phyloP scores from a whole-genome alignment of 2,797 vertebrate species.

The Tapera naevia region DNA sequence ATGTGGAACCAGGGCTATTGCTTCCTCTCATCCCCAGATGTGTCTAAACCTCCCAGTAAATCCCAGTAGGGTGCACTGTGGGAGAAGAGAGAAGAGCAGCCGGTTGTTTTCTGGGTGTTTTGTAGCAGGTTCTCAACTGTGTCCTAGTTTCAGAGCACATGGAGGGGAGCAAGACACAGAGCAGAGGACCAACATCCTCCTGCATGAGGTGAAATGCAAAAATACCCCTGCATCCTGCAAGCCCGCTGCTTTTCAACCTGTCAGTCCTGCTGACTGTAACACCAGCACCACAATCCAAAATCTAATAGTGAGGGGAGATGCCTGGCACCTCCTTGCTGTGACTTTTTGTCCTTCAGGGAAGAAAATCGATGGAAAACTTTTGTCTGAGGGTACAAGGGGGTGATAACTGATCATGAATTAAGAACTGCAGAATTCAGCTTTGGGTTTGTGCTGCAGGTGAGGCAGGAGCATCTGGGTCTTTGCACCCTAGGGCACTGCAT shows the following conservation, averaged over 20 bases:
- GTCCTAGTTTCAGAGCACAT: background rate
- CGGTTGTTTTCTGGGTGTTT: background rate
- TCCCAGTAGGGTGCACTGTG: background rate
- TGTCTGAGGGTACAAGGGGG: background rate
- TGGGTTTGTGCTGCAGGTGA: background rate
- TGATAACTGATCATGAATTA: too few relatives aligned
- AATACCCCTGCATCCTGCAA: background rate
- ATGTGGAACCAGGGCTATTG: background rate
- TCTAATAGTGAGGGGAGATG: background rate
- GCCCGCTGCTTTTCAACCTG: background rate
- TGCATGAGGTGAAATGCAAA: background rate
- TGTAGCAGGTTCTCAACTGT: background rate
- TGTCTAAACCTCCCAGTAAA: background rate
- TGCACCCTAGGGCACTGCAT: rapidly evolving
- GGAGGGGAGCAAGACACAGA: background rate
- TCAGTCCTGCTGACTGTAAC: background rate
- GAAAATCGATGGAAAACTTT: background rate
- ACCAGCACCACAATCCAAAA: background rate
- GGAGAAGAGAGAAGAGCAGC: background rate
- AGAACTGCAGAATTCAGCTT: background rate
- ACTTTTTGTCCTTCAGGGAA: background rate
- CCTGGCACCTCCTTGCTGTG: background rate
- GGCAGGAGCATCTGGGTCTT: background rate
- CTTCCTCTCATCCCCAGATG: background rate
- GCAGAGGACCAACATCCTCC: background rate